Conservation (phyloP, 2,797 vertebrate species). For the Poecilia wingei region DNA sequence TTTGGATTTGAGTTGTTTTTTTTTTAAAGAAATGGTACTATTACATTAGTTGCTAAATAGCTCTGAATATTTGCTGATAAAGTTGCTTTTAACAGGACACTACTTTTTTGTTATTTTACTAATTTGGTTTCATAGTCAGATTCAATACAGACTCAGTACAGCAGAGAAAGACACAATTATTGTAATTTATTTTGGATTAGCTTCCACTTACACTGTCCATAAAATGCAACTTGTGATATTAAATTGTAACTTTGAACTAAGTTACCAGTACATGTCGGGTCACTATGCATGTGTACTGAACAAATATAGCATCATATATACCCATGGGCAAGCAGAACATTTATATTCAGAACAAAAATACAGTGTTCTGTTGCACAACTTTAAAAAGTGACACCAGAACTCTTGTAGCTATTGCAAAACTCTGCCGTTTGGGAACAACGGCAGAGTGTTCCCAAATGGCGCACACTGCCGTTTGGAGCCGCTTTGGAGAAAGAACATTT, state of each 20-base stretch:
- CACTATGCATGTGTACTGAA: background rate
- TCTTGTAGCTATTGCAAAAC: background rate
- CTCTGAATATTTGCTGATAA: background rate
- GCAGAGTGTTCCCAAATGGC: too few relatives aligned
- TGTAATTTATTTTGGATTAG: background rate
- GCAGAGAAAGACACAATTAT: background rate
- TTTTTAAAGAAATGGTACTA: background rate
- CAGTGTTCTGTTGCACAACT: background rate
- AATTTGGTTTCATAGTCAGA: background rate
- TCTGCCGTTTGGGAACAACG: background rate
- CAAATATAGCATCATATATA: background rate
- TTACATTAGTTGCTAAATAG: background rate
- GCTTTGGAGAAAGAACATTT: background rate
- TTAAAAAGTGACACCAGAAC: background rate
- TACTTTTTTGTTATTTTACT: background rate
- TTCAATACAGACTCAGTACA: background rate
- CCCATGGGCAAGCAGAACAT: background rate
- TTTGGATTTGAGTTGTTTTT: too few relatives aligned
- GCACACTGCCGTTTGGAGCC: background rate
- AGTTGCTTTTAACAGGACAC: background rate
- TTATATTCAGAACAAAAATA: background rate
- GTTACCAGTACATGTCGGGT: background rate
- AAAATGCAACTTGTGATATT: background rate
- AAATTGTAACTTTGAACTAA: background rate
- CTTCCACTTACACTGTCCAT: background rate